Evolutionary conservation across 2,888 invertebrate genomes (phyloP), one percentile per base, ranked within the genome.

Genomic region (Ormyrus rosae): DNA sequence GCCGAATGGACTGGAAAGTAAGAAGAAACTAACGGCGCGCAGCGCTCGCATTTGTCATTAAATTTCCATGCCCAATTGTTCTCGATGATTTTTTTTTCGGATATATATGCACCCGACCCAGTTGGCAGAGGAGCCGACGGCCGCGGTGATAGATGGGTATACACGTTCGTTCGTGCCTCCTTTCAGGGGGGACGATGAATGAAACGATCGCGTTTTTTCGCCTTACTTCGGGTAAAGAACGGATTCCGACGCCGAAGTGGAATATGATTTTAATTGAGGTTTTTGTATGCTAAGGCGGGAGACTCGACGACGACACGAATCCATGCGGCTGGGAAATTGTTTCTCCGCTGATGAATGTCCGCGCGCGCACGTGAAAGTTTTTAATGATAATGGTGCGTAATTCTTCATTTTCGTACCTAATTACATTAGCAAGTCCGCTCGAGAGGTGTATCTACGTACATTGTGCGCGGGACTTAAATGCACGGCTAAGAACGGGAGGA

Each of bases 181-280:
- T 19, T 68, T 50, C 13, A 6, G 51, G 48, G 19, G 3, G 48
- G 5, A 9, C 48, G 9, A n/a, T 6, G 19, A 45, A 55, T 53
- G 72, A 63, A 72, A 72, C 34, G 34, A 34, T 72, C 19, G 45
- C 51, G 51, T 63, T 63, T 67, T 58, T 63, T 45, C 13, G 63
- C 13, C 53, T 67, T 53, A 67, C 72, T 63, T 63, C 51, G 7
- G 6, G 13, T 13, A 19, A 55, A 9, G 13, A 9, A 45, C n/a
- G 11, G 10, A n/a, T 50, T 60, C 60, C 10, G n/a, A 34, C 11
- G 9, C 7, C 4, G 5, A 19, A 19, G 19, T 50, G 48, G 60
- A 70, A 13, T 11, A 63, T 13, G 64, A 11, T 46, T 64, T 56
- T 73, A 73, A 73, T 55, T 56, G 64, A 55, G 11, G 48, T 48